phyloP scores from a whole-genome alignment of 2,797 vertebrate species.

The Lepidocolaptes lacrymiger region DNA sequence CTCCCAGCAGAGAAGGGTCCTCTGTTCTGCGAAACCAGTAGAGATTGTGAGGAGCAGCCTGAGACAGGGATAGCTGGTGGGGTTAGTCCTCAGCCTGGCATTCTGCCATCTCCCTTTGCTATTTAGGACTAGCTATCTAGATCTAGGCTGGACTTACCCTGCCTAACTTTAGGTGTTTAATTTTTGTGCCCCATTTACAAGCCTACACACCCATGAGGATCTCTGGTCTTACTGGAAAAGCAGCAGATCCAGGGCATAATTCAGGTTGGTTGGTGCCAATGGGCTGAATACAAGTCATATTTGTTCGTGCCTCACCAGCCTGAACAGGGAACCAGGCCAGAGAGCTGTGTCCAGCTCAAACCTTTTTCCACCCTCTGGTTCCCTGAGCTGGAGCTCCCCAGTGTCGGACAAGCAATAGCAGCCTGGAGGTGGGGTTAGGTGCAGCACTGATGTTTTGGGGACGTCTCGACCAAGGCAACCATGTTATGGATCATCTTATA shows the following conservation, averaged over 20 bases:
- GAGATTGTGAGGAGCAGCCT: background rate
- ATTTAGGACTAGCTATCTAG: background rate
- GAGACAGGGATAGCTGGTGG: background rate
- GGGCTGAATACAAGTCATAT: background rate
- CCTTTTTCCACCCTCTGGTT: background rate
- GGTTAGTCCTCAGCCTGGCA: background rate
- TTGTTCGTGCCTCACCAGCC: background rate
- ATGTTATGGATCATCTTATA: background rate
- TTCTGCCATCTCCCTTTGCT: background rate
- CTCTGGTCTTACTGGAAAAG: background rate
- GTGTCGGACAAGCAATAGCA: background rate
- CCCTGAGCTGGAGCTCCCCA: background rate
- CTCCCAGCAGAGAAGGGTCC: background rate
- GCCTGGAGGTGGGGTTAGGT: background rate
- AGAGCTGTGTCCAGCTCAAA: background rate
- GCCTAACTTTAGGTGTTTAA: background rate
- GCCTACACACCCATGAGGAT: background rate
- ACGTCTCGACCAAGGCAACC: background rate
- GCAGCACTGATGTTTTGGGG: background rate
- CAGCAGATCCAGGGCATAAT: background rate
- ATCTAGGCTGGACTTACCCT: background rate
- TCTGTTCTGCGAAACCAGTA: background rate
- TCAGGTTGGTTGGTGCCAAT: background rate
- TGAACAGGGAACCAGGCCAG: background rate
- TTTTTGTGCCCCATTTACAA: background rate